phyloP scores from a whole-genome alignment of 2,888 invertebrate species.

The Prosapia bicincta region DNA sequence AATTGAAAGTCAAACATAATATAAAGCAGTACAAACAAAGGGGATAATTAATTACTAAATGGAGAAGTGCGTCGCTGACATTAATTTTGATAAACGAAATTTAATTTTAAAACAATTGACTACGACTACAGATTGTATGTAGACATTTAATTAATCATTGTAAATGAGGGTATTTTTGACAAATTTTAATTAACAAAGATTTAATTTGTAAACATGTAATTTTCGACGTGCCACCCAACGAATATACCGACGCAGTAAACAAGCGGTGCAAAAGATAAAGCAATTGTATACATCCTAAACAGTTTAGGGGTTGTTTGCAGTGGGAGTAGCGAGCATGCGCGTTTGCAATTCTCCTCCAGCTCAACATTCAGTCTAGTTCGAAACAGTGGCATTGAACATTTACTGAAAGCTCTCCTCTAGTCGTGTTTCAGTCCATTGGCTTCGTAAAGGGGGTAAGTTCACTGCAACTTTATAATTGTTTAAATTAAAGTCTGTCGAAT shows the following conservation, averaged over 20 bases:
- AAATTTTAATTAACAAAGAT: background rate
- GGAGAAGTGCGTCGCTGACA: no score
- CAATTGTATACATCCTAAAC: background rate
- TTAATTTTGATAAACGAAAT: background rate
- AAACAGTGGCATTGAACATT: background rate
- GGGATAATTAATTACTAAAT: no score
- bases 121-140: background rate
- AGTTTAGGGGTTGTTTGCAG: background rate
- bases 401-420: background rate
- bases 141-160: background rate
- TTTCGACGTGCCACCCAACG: background rate
- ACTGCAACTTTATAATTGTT: no score
- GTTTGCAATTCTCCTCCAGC: background rate
- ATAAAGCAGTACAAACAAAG: no score
- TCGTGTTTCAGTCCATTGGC: background rate
- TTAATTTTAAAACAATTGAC: background rate
- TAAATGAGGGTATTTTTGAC: background rate
- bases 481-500: no score
- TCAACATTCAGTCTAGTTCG: background rate
- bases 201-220: background rate
- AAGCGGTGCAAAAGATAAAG: background rate
- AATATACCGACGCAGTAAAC: background rate
- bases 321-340: background rate
- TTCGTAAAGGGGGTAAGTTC: no score
- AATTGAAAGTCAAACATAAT: no score